A percentile compares a stretch with the other conserved stretches of the same genome.
phyloP scores from a whole-genome alignment of 2,113 vertebrate species.

The Tyto alba region DNA sequence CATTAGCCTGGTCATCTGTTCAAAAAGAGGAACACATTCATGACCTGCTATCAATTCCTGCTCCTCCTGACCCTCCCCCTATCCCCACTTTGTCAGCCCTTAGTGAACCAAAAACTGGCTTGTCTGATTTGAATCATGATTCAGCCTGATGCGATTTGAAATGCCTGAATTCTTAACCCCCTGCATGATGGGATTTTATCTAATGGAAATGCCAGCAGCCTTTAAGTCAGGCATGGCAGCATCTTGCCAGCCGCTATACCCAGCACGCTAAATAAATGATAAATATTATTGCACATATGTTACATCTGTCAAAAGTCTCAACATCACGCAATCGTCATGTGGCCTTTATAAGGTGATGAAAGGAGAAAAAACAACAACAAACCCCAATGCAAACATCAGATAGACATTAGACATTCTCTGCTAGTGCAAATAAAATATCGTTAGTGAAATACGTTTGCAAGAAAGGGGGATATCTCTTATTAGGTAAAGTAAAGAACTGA shows the following conservation, averaged over 20 bases:
- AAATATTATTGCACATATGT: slow-evolving; percentile 56
- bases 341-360: slow-evolving; percentile 53
- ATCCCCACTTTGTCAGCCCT: neutral
- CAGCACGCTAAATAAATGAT: slow-evolving; percentile 28
- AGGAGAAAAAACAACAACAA: slow-evolving; percentile 44
- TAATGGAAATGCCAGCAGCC: slow-evolving; percentile 41
- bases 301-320: slow-evolving; percentile 49
- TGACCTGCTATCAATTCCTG: slow-evolving; percentile 31
- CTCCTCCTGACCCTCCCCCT: slow-evolving; percentile 14
- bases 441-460: neutral
- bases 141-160: slow-evolving; percentile 66
- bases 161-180: slow-evolving; percentile 65
- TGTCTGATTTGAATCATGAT: slow-evolving; percentile 68
- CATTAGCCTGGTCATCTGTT: neutral
- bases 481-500: neutral
- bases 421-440: neutral
- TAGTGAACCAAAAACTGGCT: slow-evolving; percentile 42
- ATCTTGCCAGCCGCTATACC: neutral
- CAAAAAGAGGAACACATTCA: neutral
- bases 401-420: neutral
- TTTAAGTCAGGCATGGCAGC: slow-evolving; percentile 57
- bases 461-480: neutral
- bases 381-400: slow-evolving; percentile 3
- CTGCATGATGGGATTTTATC: slow-evolving; percentile 28
- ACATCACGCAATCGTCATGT: neutral